A percentile compares a stretch with the other conserved stretches of the same genome.
phyloP scores from a whole-genome alignment of 2,797 vertebrate genomes.

The Tenualosa ilisha region DNA sequence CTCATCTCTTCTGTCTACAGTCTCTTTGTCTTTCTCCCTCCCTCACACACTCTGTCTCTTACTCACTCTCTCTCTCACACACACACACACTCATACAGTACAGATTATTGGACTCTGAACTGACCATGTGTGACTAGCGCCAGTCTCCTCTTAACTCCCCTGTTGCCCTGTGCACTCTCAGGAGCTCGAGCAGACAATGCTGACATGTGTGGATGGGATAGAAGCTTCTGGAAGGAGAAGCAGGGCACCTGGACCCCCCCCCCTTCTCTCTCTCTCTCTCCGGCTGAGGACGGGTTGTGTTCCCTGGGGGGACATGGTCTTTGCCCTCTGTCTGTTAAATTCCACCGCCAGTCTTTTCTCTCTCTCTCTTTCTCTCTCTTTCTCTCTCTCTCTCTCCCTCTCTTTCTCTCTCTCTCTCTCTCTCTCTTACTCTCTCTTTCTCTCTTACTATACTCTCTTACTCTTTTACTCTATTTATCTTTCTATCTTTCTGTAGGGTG shows the following conservation, averaged over 20 bases:
- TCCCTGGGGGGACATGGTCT: neutral
- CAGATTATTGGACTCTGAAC: neutral
- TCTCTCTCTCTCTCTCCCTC: neutral
- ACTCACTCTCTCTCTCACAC: neutral
- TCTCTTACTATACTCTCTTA: neutral
- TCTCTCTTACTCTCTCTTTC: neutral
- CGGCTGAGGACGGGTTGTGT: neutral
- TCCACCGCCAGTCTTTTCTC: neutral
- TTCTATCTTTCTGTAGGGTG: neutral
- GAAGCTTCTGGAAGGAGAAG: neutral
- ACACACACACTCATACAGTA: neutral
- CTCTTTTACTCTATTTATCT: neutral
- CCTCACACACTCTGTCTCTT: neutral
- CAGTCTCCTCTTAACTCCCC: neutral
- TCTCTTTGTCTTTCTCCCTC: too few species aligned
- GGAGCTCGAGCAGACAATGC: neutral
- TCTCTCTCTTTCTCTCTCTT: too few species aligned
- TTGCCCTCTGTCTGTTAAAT: neutral
- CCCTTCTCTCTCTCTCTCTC: neutral
- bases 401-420: neutral
- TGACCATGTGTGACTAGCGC: neutral
- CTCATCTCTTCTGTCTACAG: neutral
- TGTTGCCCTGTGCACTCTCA: neutral
- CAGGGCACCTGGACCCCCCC: neutral
- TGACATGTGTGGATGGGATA: neutral